A percentile compares a stretch with the other conserved stretches of the same genome.
Conservation (phyloP, 2,888 invertebrate genomes). For the Anarsia innoxiella region DNA sequence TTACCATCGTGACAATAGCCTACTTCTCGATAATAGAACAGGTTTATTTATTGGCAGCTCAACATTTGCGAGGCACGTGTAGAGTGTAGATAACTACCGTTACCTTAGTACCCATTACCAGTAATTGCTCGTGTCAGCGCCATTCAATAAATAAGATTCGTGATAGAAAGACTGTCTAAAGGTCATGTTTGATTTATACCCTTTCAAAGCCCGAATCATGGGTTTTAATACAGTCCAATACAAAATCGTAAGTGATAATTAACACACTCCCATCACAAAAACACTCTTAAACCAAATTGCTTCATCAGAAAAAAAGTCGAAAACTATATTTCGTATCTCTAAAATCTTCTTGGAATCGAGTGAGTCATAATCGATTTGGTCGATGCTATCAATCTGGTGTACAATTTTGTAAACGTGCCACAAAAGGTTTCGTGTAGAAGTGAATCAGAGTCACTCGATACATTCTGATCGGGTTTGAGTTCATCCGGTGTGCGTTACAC, state of each 20-base stretch:
- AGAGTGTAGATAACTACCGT: constrained; percentile 11
- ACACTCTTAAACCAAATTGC: too few species aligned
- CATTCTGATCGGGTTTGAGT: constrained; percentile 34
- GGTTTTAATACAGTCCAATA: not conserved
- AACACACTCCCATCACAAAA: not conserved
- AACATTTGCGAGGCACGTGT: constrained; percentile 26
- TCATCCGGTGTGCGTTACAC: constrained; percentile 47
- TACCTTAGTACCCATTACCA: constrained; percentile 14
- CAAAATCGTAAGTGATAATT: not conserved
- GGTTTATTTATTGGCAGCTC: constrained; percentile 37
- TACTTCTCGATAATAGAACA: constrained; percentile 33
- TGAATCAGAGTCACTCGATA: constrained; percentile 47
- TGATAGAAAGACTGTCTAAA: not conserved
- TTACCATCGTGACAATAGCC: constrained; percentile 31
- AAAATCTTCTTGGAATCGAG: constrained; percentile 36
- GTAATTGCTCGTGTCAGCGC: constrained; percentile 1
- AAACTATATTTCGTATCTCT: too few species aligned
- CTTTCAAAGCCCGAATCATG: not conserved
- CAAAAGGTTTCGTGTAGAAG: constrained; percentile 46
- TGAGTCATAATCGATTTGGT: constrained; percentile 55
- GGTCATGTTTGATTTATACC: not conserved
- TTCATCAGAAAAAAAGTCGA: not conserved
- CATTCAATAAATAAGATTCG: not conserved
- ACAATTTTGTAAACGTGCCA: constrained; percentile 47
- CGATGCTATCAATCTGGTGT: constrained; percentile 43